Evolutionary conservation across 2,888 invertebrate genomes (phyloP).

Genomic region (Drosophila monieri): DNA sequence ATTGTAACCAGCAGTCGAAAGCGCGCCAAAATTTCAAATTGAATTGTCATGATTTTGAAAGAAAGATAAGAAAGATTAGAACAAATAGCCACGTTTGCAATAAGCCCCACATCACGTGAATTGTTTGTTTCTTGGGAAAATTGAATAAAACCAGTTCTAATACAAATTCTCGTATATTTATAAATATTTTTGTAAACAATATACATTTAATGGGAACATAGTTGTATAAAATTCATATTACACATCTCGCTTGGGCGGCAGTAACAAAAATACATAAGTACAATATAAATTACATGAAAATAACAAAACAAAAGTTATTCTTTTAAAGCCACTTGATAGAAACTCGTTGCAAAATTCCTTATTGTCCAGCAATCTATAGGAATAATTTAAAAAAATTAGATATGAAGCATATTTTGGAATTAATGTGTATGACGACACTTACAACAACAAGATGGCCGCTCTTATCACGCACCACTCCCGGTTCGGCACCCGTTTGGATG

Average conservation of each 20-base stretch:
- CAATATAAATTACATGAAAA: constrained; percentile 70
- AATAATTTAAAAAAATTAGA: constrained; percentile 4
- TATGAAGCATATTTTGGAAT: background rate
- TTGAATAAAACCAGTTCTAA: constrained; percentile 10
- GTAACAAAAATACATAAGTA: constrained; percentile 68
- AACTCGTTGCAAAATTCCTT: constrained; percentile 60
- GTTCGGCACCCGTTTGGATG: constrained; percentile 90
- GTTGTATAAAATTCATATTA: constrained; percentile 58
- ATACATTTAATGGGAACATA: constrained; percentile 58
- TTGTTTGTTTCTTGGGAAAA: background rate
- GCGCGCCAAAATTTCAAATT: no score
- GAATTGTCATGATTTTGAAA: no score
- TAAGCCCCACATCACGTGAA: background rate
- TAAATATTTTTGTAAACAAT: constrained; percentile 53
- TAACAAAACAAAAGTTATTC: constrained; percentile 67
- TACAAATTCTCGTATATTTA: constrained; percentile 39
- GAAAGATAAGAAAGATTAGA: no score
- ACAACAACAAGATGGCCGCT: constrained; percentile 94
- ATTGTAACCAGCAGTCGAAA: no score
- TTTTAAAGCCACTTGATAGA: constrained; percentile 71
- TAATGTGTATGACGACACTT: constrained; percentile 70
- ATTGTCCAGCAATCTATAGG: constrained; percentile 83
- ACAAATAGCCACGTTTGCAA: constrained; percentile 5
- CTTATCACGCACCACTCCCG: constrained; percentile 92
- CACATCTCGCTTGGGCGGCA: constrained; percentile 32